Base-by-base conservation (phyloP, 1,140 invertebrate genomes). In the Babylonia areolata region DNA sequence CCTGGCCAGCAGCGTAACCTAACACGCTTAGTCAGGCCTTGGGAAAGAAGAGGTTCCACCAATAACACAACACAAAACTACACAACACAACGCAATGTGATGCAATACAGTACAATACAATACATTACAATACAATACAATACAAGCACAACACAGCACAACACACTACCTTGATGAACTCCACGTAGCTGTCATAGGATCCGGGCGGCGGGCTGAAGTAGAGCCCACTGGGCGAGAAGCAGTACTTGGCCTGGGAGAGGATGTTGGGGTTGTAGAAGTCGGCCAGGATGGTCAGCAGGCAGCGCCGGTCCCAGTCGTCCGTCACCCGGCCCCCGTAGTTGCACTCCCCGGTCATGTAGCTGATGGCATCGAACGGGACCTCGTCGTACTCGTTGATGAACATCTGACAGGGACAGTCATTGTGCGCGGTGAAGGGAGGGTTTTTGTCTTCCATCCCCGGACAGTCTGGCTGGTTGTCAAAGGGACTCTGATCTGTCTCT, bases 161-260 rank as follows among this genome's bases (percentile, higher is more conserved):
- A 9, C 46, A 17, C 9, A 23, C 87, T 87, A 95, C 95, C 90
- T 95, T 95, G 85, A 98, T 97, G 91, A 97, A 98, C 77, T 96
- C 95, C 28, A 98, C 91, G 89, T 96, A 96, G 31, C 96, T 96
- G 42, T 96, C 94, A 89, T 97, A 96, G 84, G 96, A 95, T 54
- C 96, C 96, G 88, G 96, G 95, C 20, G 95, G 89, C 0, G 97
- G 97, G 81, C 97, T 95, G 84, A 95, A 95, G 94, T 98, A 98
- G n/a, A 95, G 93, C 33, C 97, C 95, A 90, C 94, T 95, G 39
- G 94, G 89, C 12, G 95, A 97, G 90, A 97, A 97, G 20, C 94
- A 93, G 89, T 96, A 95, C 2, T 95, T 93, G 1, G 93, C 92
- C 35, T 97, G 95, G 3, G 94, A 93, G 3, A 98, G 96, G 51